Conservation (phyloP, 2,797 vertebrate genomes). For the Epinephelus awoara region DNA sequence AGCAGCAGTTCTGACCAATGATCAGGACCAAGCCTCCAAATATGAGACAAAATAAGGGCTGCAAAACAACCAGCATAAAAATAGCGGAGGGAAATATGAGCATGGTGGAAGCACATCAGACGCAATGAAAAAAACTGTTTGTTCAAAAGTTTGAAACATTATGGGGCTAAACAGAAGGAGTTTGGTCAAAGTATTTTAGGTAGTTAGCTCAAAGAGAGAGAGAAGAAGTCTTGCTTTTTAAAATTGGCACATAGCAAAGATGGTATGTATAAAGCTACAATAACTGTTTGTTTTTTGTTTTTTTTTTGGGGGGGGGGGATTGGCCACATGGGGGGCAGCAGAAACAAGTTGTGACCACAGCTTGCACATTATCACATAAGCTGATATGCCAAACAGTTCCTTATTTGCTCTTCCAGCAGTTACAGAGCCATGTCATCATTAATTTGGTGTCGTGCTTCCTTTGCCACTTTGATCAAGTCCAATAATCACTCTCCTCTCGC, state of each 20-base stretch:
- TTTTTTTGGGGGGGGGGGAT: no score
- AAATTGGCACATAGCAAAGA: neutral
- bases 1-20: slow-evolving; percentile 47
- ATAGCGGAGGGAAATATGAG: slow-evolving; percentile 17
- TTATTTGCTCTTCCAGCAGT: no score
- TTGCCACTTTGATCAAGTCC: neutral
- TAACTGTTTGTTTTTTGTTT: neutral
- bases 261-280: neutral
- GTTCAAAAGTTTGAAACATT: neutral
- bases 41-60: slow-evolving; percentile 16
- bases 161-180: neutral
- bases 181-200: neutral
- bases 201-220: neutral
- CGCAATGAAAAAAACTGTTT: neutral
- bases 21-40: slow-evolving; percentile 37
- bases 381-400: neutral
- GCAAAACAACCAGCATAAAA: slow-evolving; percentile 17
- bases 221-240: neutral
- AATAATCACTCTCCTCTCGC: neutral
- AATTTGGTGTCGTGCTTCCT: neutral
- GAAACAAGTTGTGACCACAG: no score
- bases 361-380: neutral
- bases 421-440: neutral
- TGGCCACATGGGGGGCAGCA: no score
- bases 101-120: slow-evolving; percentile 1